Percentiles rank a stretch among this genome's conserved stretches.
These are phyloP conservation scores for Caradrina kadenii DNA, from an alignment of 2,888 invertebrate species.

Conservation along the genomic window DNA sequence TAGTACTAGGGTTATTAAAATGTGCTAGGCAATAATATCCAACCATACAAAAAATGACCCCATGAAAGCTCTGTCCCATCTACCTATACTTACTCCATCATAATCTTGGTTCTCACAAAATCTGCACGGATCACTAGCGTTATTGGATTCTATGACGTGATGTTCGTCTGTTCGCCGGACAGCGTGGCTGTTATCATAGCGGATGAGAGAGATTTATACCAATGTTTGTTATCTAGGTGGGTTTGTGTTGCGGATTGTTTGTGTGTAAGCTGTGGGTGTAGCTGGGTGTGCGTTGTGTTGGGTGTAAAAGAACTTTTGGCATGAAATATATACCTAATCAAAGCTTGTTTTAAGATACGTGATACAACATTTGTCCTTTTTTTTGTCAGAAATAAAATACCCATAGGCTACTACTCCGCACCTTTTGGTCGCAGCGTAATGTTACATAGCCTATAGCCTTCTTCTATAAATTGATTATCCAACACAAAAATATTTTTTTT, in stretches of 20 bases:
- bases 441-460: too few relatives aligned
- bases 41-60: not conserved
- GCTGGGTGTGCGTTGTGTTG: not conserved
- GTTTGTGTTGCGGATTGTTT: not conserved
- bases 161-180: conserved; percentile 67
- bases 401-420: too few relatives aligned
- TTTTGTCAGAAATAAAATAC: too few relatives aligned
- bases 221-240: not conserved
- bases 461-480: too few relatives aligned
- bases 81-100: conserved; percentile 59
- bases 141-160: conserved; percentile 79
- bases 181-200: conserved; percentile 66
- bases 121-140: conserved; percentile 79
- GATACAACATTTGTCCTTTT: too few relatives aligned
- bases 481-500: too few relatives aligned
- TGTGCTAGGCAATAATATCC: not conserved
- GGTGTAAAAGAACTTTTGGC: too few relatives aligned
- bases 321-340: too few relatives aligned
- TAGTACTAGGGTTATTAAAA: too few relatives aligned
- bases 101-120: conserved; percentile 72
- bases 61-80: conserved; percentile 47
- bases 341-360: too few relatives aligned
- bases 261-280: not conserved
- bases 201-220: conserved; percentile 53
- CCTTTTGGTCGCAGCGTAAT: too few relatives aligned